Evolutionary conservation across 2,797 vertebrate genomes (phyloP).

Genomic region (Heliangelus exortis): DNA sequence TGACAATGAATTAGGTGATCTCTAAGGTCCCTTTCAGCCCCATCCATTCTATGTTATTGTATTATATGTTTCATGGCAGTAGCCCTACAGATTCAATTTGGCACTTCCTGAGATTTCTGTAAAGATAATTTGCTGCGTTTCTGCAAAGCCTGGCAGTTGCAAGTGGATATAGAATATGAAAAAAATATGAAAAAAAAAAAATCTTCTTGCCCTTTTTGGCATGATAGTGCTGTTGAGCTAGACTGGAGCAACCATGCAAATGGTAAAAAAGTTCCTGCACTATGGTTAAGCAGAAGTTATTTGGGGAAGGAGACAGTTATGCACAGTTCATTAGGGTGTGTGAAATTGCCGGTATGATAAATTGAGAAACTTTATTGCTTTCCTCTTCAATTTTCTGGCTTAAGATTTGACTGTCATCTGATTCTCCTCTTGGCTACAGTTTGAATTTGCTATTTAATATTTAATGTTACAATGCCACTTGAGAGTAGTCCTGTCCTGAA

Average conservation of each 20-base stretch:
- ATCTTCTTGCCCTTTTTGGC: neutral
- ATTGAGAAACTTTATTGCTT: neutral
- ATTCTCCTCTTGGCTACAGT: slow-evolving; percentile 54
- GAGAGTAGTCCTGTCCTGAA: slow-evolving; percentile 55
- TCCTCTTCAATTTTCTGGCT: slow-evolving; percentile 46
- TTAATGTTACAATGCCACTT: slow-evolving; percentile 59
- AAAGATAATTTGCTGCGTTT: neutral
- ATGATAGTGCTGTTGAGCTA: neutral
- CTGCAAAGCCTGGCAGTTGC: neutral
- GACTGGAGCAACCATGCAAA: neutral
- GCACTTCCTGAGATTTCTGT: neutral
- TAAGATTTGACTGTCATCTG: slow-evolving; percentile 25
- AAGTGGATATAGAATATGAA: neutral
- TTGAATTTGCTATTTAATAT: slow-evolving; percentile 68
- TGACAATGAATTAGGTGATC: neutral
- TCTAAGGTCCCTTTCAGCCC: too few species aligned
- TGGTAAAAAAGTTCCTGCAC: neutral
- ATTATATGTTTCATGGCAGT: neutral
- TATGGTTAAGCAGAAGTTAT: neutral
- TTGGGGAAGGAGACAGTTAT: neutral
- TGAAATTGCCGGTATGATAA: neutral
- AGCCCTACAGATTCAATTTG: neutral
- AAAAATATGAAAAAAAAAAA: neutral
- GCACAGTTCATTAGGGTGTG: neutral
- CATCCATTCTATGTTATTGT: too few species aligned